These are phyloP conservation scores for Panurus biarmicus DNA, from an alignment of 2,113 vertebrate species.

Conservation along the genomic window DNA sequence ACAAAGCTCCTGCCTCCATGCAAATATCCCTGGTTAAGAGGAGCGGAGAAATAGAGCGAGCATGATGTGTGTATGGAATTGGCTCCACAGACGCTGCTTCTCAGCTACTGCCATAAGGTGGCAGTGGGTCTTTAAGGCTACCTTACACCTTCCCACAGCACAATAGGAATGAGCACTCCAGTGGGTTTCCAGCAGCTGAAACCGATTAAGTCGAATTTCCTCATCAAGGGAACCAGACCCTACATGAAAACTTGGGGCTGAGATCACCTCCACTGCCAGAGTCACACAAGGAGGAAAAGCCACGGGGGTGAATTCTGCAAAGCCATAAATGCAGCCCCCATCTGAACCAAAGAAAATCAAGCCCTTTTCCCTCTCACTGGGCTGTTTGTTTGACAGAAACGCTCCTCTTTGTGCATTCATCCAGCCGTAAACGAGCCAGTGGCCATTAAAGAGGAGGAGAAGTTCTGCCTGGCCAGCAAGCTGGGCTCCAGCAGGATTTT, in stretches of 20 bases:
- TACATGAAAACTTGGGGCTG: not conserved
- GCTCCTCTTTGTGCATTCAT: conserved; percentile 10
- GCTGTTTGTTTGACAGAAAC: not conserved
- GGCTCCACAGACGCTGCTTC: conserved; percentile 24
- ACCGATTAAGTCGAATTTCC: conserved; percentile 10
- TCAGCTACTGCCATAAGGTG: conserved; percentile 57
- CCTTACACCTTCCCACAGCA: conserved; percentile 48
- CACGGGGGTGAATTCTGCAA: not conserved
- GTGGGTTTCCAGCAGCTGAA: conserved; percentile 27
- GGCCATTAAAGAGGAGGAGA: not conserved
- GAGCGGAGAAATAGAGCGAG: not conserved
- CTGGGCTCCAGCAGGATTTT: not conserved
- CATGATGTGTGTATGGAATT: not conserved
- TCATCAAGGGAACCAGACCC: not conserved
- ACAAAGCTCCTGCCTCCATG: conserved; percentile 33
- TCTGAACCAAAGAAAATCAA: not conserved
- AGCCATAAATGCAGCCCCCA: not conserved
- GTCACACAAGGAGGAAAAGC: not conserved
- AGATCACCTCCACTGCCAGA: not conserved
- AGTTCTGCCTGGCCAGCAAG: not conserved
- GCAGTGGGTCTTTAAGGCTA: conserved; percentile 57
- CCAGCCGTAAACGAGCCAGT: not conserved
- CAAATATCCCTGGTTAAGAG: not conserved
- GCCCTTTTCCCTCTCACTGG: not conserved
- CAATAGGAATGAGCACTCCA: conserved; percentile 32